Evolutionary conservation across 2,888 invertebrate genomes (phyloP), one percentile per base, ranked within the genome.

Genomic region (Dynastes maya): DNA sequence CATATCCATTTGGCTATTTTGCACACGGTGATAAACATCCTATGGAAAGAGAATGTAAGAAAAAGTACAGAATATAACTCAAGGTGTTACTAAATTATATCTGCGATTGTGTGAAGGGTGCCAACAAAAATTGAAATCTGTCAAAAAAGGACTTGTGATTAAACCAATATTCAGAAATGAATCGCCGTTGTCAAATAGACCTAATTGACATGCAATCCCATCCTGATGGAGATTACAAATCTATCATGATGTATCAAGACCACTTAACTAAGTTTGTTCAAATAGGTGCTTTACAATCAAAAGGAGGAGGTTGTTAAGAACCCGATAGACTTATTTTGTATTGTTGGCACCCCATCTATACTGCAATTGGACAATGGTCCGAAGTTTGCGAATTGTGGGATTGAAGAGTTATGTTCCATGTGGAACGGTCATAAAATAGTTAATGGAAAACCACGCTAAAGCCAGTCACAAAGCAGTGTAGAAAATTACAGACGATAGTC

Each of bases 121-220:
- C 16, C 16, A 16, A 16, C 16, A 16, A 16, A 16, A 16, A 16
- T 16, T 16, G 16, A 16, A 16, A 16, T 16, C 16, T 16, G 16
- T 37, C 68, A 45, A 55, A 68, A 79, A 77, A 76, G 49, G 65
- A 45, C 53, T 76, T 65, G 76, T 6, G 55, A 2, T 76, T 65
- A 65, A 76, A 37, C 61, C 72, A 37, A 58, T 72, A 16, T 45
- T 61, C 49, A 32, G 53, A 65, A n/a, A 40, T 65, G 32, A 77
- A 77, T 32, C 22, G 40, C 16, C 67, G 85, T 64, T 86, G 86
- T 70, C 85, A 86, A 83, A 85, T 85, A 2, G 85, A 87, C 77
- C 80, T 87, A 3, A 86, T 86, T 63, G 86, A 87, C 80, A 82
- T 86, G 82, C 85, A 87, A 79, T 80, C 83, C 5, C 81, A 83